Evolutionary conservation across 2,888 invertebrate species (phyloP).

Genomic region (Girardia tigrina): DNA sequence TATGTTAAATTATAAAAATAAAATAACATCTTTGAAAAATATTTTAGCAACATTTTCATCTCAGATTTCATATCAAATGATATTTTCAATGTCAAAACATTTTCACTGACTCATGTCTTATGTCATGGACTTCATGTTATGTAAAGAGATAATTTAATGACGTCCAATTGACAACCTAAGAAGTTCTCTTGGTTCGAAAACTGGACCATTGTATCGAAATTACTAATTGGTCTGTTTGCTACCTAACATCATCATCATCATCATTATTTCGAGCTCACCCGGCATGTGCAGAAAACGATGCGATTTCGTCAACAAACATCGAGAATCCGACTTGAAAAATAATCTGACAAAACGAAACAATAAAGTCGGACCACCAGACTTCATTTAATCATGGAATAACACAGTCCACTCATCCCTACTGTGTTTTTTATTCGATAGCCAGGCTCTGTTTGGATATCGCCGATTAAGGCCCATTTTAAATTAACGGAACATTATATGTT

Average conservation of each 20-base stretch:
- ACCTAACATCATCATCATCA: not conserved
- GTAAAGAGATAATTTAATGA: slow-evolving; percentile 10
- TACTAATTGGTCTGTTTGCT: not conserved
- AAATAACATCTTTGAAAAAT: not conserved
- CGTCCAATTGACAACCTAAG: not conserved
- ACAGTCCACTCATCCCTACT: not conserved
- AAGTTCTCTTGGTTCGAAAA: not conserved
- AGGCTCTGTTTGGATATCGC: not conserved
- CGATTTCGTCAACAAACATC: not conserved
- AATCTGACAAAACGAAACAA: not conserved
- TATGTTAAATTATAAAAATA: no score
- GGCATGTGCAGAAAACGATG: not conserved
- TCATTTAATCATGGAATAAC: not conserved
- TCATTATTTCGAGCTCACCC: not conserved
- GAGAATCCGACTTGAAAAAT: not conserved
- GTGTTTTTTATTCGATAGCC: slow-evolving; percentile 1
- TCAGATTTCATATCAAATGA: slow-evolving; percentile 4
- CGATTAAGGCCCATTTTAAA: slow-evolving; percentile 17
- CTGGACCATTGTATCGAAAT: not conserved
- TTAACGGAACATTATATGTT: slow-evolving; percentile 23
- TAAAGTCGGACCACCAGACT: no score
- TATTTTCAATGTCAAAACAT: not conserved
- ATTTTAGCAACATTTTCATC: not conserved
- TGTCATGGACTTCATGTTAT: slow-evolving; percentile 1
- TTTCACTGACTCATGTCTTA: not conserved